phyloP scores from a whole-genome alignment of 1,140 invertebrate species.

The Varroa destructor region DNA sequence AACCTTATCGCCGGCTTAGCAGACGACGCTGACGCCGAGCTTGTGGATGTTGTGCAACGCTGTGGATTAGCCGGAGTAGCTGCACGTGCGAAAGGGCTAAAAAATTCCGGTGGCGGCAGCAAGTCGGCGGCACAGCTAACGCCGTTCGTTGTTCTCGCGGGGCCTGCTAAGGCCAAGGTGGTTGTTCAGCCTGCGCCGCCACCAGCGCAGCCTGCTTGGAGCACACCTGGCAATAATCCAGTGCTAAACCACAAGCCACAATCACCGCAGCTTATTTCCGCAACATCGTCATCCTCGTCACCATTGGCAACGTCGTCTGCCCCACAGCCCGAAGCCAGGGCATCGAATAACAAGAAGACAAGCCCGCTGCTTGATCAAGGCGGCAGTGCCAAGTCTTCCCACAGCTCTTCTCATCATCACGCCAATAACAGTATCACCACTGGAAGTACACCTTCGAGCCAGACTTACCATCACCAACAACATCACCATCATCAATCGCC shows the following conservation, averaged over 20 bases:
- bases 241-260: conserved; percentile 29
- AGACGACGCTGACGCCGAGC: conserved; percentile 82
- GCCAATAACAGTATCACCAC: not conserved
- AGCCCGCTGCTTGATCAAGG: conserved; percentile 31
- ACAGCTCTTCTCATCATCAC: not conserved
- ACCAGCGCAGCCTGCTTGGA: conserved; percentile 12
- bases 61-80: conserved; percentile 40
- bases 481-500: not conserved
- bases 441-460: too few relatives aligned
- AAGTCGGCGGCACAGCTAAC: not conserved
- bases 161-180: conserved; percentile 33
- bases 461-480: conserved; percentile 4
- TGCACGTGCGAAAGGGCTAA: not conserved
- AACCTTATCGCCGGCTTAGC: conserved; percentile 69
- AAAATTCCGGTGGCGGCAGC: conserved; percentile 27
- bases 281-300: conserved; percentile 29
- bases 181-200: conserved; percentile 30
- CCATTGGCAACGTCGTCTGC: conserved; percentile 50
- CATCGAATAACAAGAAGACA: conserved; percentile 30
- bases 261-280: conserved; percentile 31
- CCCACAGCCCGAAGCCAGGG: conserved; percentile 36
- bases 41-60: conserved; percentile 63
- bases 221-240: not conserved
- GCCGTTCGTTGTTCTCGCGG: conserved; percentile 31
- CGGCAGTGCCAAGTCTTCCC: not conserved